phyloP scores from a whole-genome alignment of 2,888 invertebrate genomes.

The Cremastobaeus sp. region DNA sequence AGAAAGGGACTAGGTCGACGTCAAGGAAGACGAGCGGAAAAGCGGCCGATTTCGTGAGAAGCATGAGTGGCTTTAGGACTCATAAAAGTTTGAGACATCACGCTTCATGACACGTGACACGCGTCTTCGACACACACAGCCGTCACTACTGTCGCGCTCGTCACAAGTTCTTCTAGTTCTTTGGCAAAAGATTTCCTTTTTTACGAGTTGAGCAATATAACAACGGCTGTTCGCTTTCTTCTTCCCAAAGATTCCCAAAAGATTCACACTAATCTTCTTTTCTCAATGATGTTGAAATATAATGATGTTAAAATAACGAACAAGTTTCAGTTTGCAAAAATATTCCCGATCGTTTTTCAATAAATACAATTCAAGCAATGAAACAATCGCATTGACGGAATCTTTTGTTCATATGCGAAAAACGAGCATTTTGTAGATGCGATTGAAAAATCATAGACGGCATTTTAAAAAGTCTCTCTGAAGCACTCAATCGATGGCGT shows the following conservation, averaged over 20 bases:
- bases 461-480: constrained; percentile 29
- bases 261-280: constrained; percentile 29
- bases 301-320: too few relatives aligned
- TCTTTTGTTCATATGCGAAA: too few relatives aligned
- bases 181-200: constrained; percentile 44
- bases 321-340: too few relatives aligned
- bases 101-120: constrained; percentile 65
- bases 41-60: constrained; percentile 73
- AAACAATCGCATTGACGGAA: too few relatives aligned
- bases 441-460: constrained; percentile 29
- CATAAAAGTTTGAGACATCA: constrained; percentile 75
- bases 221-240: constrained; percentile 44
- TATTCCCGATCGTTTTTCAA: too few relatives aligned
- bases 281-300: too few relatives aligned
- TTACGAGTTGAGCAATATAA: constrained; percentile 52
- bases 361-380: too few relatives aligned
- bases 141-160: constrained; percentile 50
- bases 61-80: constrained; percentile 77
- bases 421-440: constrained; percentile 14
- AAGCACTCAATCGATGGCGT: constrained; percentile 28
- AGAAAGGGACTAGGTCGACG: constrained; percentile 62
- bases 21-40: constrained; percentile 67
- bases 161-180: constrained; percentile 45
- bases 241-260: constrained; percentile 27
- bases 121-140: constrained; percentile 59